Percentiles rank a stretch among this genome's conserved stretches.
Evolutionary conservation across 2,113 vertebrate species (phyloP).

Genomic region (Apodemus speciosus): DNA sequence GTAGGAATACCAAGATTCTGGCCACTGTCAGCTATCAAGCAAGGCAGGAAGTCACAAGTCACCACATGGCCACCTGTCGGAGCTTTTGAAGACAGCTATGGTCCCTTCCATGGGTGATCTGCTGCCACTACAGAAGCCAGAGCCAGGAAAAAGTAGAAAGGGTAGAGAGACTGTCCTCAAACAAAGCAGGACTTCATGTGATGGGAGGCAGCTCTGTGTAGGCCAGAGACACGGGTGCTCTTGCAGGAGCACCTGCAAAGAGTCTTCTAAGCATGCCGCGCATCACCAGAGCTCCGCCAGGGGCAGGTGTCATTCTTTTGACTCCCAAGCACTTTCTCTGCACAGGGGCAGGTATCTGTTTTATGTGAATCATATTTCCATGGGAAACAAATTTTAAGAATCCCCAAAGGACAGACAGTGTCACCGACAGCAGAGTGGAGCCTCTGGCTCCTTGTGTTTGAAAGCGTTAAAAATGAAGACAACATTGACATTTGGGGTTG

Average conservation of each 20-base stretch:
- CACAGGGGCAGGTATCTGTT: constrained; percentile 68
- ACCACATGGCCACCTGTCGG: accelerated
- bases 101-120: neutral
- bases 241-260: no score
- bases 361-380: constrained; percentile 65
- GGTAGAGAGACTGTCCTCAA: neutral
- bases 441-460: constrained; percentile 73
- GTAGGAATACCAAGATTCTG: neutral
- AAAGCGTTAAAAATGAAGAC: constrained; percentile 76
- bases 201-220: neutral
- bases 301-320: neutral
- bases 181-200: neutral
- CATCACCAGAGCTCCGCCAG: neutral
- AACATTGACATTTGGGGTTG: constrained; percentile 80
- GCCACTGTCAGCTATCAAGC: neutral
- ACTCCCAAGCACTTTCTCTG: constrained; percentile 15
- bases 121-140: neutral
- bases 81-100: neutral
- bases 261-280: neutral
- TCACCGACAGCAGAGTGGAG: constrained; percentile 71
- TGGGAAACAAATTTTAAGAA: constrained; percentile 71
- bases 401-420: constrained; percentile 63
- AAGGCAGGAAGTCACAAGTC: neutral
- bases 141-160: neutral
- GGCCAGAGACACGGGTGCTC: neutral